phyloP scores from a whole-genome alignment of 2,113 vertebrate species.

The Daubentonia madagascariensis region DNA sequence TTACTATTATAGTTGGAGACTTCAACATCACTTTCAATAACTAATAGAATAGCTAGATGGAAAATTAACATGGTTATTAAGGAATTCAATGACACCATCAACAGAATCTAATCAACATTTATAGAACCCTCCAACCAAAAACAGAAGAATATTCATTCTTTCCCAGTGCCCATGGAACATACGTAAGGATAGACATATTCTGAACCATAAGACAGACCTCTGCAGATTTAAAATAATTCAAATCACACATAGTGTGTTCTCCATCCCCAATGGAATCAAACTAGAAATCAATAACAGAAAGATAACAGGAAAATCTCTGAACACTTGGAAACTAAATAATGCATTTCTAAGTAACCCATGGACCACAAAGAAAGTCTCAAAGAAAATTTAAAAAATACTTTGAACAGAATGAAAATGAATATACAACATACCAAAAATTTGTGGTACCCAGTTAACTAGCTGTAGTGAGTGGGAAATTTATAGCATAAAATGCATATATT shows the following conservation, averaged over 20 bases:
- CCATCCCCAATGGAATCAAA: background rate
- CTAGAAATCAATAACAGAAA: background rate
- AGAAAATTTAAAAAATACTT: background rate
- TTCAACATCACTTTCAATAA: no score
- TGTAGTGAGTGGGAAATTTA: background rate
- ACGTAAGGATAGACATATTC: background rate
- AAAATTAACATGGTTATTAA: background rate
- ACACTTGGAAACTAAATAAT: background rate
- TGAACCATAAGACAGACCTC: background rate
- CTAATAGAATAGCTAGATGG: background rate
- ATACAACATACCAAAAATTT: background rate
- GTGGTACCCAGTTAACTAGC: background rate
- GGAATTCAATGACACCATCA: background rate
- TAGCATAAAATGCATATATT: background rate
- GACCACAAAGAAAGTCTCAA: background rate
- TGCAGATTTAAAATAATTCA: background rate
- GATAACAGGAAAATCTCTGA: background rate
- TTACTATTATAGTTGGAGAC: no score
- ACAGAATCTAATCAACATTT: background rate
- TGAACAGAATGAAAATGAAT: background rate
- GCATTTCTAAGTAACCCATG: background rate
- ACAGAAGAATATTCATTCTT: no score
- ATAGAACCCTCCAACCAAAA: no score
- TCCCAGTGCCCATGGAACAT: no score
- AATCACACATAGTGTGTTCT: background rate